A percentile compares a stretch with the other conserved stretches of the same genome.
phyloP scores from a whole-genome alignment of 1,140 invertebrate species.

The Drosophila cardini region DNA sequence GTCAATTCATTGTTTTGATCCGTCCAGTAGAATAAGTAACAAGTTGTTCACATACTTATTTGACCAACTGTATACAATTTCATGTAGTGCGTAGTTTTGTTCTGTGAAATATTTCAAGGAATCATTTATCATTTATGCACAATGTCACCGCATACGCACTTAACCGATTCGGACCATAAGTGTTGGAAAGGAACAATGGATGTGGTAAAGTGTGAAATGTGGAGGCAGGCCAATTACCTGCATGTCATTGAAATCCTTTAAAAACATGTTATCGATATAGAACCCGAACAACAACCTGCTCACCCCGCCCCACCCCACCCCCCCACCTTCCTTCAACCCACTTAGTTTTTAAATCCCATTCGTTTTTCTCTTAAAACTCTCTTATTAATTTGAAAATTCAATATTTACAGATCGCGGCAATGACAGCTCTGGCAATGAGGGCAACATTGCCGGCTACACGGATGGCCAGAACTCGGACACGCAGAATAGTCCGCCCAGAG shows the following conservation, averaged over 20 bases:
- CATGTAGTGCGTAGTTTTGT: conserved; percentile 3
- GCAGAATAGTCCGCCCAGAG: conserved; percentile 84
- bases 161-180: conserved; percentile 24
- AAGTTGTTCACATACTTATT: no score
- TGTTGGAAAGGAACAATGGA: neutral
- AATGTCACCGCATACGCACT: conserved; percentile 35
- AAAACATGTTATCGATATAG: no score
- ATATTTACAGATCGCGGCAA: conserved; percentile 75
- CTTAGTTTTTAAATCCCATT: neutral
- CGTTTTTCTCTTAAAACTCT: neutral
- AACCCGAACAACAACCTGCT: no score
- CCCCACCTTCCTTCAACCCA: conserved; percentile 3
- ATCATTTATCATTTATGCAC: conserved; percentile 66
- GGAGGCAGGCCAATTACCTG: conserved; percentile 4
- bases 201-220: neutral
- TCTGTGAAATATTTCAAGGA: conserved; percentile 44
- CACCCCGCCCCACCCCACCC: no score
- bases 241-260: conserved; percentile 13
- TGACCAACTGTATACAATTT: neutral
- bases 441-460: conserved; percentile 69
- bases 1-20: no score
- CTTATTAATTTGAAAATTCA: neutral
- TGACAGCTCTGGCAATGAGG: conserved; percentile 84
- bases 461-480: conserved; percentile 81
- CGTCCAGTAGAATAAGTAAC: no score